Conservation (phyloP, 2,888 invertebrate species). For the Thelaira solivaga region DNA sequence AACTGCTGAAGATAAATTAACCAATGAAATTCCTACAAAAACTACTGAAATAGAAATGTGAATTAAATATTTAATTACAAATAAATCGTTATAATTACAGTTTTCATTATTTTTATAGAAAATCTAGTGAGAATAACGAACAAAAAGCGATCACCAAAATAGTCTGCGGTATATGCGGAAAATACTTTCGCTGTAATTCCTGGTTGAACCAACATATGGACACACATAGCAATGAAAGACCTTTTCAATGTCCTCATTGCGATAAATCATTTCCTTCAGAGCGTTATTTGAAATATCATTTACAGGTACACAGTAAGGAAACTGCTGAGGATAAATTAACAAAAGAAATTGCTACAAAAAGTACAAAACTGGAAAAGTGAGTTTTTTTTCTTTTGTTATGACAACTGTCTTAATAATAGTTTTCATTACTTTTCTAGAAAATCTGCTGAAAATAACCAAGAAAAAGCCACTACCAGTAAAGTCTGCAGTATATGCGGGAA, state of each 20-base stretch:
- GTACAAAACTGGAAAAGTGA: no score
- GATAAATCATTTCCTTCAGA: slow-evolving; percentile 80
- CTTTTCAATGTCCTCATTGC: slow-evolving; percentile 80
- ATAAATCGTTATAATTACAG: no score
- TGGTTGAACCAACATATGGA: slow-evolving; percentile 78
- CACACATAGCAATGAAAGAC: slow-evolving; percentile 78
- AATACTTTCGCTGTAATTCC: slow-evolving; percentile 75
- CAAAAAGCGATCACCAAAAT: no score
- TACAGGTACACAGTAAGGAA: slow-evolving; percentile 79
- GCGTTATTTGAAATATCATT: slow-evolving; percentile 80
- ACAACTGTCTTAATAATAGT: no score
- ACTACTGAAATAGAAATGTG: no score
- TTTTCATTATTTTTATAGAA: background rate
- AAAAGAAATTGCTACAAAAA: no score
- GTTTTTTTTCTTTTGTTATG: no score
- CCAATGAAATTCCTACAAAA: no score
- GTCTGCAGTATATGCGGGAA: background rate
- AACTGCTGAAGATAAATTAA: slow-evolving; percentile 79
- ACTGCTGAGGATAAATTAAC: slow-evolving; percentile 79
- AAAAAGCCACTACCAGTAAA: background rate
- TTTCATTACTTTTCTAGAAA: no score
- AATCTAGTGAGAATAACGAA: slow-evolving; percentile 47
- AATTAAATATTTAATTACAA: no score
- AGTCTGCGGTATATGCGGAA: slow-evolving; percentile 78
- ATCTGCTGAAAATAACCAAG: slow-evolving; percentile 77